Percentiles rank a stretch among this genome's conserved stretches.
phyloP scores from a whole-genome alignment of 2,888 invertebrate species.

The Mechanitis mazaeus region DNA sequence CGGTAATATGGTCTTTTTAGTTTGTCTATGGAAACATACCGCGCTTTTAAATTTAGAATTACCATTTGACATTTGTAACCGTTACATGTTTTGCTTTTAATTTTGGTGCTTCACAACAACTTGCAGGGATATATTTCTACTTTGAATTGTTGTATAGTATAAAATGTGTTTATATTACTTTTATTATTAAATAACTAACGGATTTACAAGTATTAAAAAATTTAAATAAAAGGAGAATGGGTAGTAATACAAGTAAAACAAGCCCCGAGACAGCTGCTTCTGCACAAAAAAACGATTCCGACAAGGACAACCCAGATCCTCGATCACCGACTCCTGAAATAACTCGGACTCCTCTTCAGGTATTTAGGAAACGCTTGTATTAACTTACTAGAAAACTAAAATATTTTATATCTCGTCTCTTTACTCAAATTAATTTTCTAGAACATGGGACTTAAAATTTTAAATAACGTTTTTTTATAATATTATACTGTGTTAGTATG shows the following conservation, averaged over 20 bases:
- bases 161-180: conserved; percentile 12
- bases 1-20: too few relatives aligned
- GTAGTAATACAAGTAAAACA: conserved; percentile 63
- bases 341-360: conserved; percentile 77
- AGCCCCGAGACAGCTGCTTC: conserved; percentile 45
- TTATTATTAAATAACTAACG: not conserved
- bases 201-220: not conserved
- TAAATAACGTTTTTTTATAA: too few relatives aligned
- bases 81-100: conserved; percentile 52
- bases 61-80: conserved; percentile 53
- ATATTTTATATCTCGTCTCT: too few relatives aligned
- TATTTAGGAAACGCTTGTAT: conserved; percentile 38
- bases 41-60: conserved; percentile 51
- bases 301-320: conserved; percentile 68
- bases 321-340: conserved; percentile 79
- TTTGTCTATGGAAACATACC: not conserved
- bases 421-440: too few relatives aligned
- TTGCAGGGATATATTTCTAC: conserved; percentile 1
- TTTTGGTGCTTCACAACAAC: conserved; percentile 17
- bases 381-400: too few relatives aligned
- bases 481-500: too few relatives aligned
- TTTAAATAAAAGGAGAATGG: conserved; percentile 42
- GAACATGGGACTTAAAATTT: too few relatives aligned
- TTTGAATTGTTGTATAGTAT: conserved; percentile 7
- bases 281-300: conserved; percentile 46